Base-by-base conservation (phyloP, 2,113 vertebrate genomes). In the Actinemys pallida region DNA sequence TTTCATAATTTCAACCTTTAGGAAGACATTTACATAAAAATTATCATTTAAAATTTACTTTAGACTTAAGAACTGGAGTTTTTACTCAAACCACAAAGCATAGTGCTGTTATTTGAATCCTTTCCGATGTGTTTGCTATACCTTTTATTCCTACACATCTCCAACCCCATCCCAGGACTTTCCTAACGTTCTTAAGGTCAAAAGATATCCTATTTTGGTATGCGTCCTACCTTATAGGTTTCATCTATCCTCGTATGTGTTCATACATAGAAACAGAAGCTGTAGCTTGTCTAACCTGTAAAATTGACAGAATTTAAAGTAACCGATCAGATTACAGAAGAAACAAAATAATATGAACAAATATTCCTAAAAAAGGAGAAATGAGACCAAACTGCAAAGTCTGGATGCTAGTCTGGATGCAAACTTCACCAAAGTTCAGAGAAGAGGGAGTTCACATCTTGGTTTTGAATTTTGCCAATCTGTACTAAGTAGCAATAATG, bases 11-110 rank as follows among this genome's bases (percentile, higher is more conserved):
- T 54, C 45, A 52, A 81, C 59, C 53, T 92, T 86, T 45, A 35
- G 75, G 39, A n/a, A 45, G 5, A 84, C 20, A 57, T 22, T 87
- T 50, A 87, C 35, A 88, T 47, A 19, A 69, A 39, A 76, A 76
- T 27, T 24, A 76, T 13, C 6, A 14, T 14, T 92, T 49, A 81
- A 47, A 84, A 87, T 91, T 90, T 96, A 86, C 87, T 93, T 65
- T 54, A 93, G 80, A 96, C 94, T 54, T 87, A 89, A 90, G 86
- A 94, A 89, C 19, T 24, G 45, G 82, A 83, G 84, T 92, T 93
- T 93, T 90, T 88, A 22, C 54, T 92, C 57, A 87, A 95, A 91
- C 90, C 49, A 94, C 65, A 14, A 13, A 88, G 53, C 59, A 96
- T 53, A 76, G 24, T 35, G 59, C 25, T 29, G 1, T 0, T 81